Evolutionary conservation across 2,888 invertebrate genomes (phyloP), one percentile per base, ranked within the genome.

Genomic region (Drosophila nr. perissopoda): DNA sequence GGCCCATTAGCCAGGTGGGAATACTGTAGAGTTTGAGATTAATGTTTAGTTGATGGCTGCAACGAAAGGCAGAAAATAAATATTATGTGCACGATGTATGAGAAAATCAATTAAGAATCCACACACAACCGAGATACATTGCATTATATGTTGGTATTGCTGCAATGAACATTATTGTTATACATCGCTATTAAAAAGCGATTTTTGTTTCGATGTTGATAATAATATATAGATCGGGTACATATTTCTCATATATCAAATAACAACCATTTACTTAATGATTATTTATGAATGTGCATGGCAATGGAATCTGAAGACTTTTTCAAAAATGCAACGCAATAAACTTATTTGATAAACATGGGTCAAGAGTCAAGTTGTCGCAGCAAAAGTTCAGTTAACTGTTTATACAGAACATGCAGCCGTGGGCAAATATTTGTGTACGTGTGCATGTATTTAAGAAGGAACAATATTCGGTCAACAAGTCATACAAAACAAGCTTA

Each of bases 401-500:
- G 46, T 25, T n/a, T 62, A 33, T 25, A 34, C 29, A 4, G 16
- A 31, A 2, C n/a, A 33, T 56, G 13, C 7, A 56, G n/a, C 27
- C 27, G 3, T 27, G 36, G 2, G 46, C 46, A 54, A 54, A 67
- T 69, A 67, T n/a, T 11, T 57, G 7, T n/a, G 16, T 33, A 40
- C 21, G 40, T n/a, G 31, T 40, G 27, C 65, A 65, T 18, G 27
- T 42, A 33, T 40, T 65, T 49, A 5, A 21, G 33, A 40, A 65
- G 38, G 42, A 34, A 53, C 29, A 36, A 18, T 53, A 46, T 2
- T 7, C 10, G 11, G 25, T 34, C 29, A 21, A 8, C 11, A 31
- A n/a, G 4, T 25, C 16, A 33, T n/a, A 27, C 38, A 36, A 25
- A 11, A 25, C 27, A 29, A n/a, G 16, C n/a, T 2, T 16, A 51